These are phyloP conservation scores for Myotis vivesi DNA, from an alignment of 2,797 vertebrate genomes.

Conservation along the genomic window DNA sequence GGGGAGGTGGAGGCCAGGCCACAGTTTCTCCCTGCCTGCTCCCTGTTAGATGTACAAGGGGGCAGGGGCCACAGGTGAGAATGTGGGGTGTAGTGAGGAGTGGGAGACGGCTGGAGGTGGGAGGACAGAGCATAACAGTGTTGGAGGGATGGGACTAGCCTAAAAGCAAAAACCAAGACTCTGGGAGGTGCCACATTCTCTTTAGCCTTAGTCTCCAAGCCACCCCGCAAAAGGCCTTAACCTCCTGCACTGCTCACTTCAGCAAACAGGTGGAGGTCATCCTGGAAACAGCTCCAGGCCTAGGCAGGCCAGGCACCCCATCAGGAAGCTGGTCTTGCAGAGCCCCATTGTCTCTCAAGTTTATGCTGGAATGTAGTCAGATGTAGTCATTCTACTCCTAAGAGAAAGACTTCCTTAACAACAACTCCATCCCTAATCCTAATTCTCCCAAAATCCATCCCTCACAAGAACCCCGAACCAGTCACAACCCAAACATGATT, in stretches of 20 bases:
- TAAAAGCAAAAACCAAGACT: neutral
- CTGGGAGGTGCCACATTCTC: neutral
- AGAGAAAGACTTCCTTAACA: neutral
- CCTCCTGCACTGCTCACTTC: neutral
- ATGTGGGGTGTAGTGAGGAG: fast-evolving
- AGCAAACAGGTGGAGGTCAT: neutral
- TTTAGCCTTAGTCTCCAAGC: neutral
- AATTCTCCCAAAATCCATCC: neutral
- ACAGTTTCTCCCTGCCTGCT: neutral
- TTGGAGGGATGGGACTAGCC: neutral
- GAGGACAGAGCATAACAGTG: neutral
- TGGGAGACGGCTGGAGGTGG: neutral
- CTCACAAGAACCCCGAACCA: neutral
- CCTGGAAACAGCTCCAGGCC: neutral
- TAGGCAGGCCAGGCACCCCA: neutral
- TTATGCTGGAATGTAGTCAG: neutral
- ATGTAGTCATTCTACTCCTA: neutral
- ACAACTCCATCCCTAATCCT: neutral
- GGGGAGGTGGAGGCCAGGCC: neutral
- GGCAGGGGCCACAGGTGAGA: neutral
- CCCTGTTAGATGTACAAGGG: neutral
- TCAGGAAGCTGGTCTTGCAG: neutral
- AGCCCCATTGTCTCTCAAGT: neutral
- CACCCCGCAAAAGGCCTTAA: neutral
- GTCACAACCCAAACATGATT: neutral